phyloP scores from a whole-genome alignment of 2,797 vertebrate genomes.

The Mus spretus region DNA sequence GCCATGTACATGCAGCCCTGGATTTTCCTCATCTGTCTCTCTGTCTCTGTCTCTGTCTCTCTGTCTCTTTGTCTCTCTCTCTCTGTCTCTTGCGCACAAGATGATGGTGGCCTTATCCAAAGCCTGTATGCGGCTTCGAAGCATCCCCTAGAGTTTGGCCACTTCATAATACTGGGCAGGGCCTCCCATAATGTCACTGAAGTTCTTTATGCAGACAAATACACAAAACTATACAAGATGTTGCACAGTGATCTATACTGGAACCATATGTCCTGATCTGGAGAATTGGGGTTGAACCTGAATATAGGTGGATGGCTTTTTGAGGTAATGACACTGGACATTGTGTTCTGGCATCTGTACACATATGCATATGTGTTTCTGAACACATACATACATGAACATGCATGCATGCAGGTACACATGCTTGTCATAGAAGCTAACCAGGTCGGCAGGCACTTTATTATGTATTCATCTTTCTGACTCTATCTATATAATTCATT shows the following conservation, averaged over 20 bases:
- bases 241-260: slow-evolving; percentile 34
- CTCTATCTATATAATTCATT: neutral
- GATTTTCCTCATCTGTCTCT: neutral
- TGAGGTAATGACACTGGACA: neutral
- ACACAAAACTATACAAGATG: slow-evolving; percentile 15
- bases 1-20: neutral
- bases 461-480: slow-evolving; percentile 4
- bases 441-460: neutral
- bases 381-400: neutral
- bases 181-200: neutral
- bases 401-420: neutral
- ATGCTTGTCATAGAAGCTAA: neutral
- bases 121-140: slow-evolving; percentile 20
- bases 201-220: neutral
- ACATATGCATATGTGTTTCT: neutral
- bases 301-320: neutral
- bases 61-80: neutral
- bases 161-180: neutral
- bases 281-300: neutral
- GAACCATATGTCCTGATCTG: neutral
- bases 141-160: neutral
- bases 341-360: neutral
- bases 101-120: neutral
- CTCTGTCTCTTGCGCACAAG: too few relatives aligned
- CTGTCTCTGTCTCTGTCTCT: neutral